phyloP scores from a whole-genome alignment of 2,113 vertebrate species.

The Bos javanicus region DNA sequence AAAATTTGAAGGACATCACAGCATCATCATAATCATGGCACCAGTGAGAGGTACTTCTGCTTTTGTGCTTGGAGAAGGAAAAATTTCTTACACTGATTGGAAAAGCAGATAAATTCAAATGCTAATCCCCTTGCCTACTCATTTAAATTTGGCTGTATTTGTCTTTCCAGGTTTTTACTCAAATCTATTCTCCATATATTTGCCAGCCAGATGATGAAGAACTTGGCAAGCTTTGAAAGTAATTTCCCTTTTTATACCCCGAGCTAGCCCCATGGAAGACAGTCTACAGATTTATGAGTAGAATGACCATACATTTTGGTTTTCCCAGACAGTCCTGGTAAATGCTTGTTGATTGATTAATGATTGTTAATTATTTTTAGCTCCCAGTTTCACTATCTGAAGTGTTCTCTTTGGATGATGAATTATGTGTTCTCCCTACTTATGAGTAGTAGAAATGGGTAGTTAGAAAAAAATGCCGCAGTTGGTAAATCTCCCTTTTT shows the following conservation, averaged over 20 bases:
- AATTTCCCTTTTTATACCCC: slow-evolving; percentile 12
- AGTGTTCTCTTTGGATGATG: neutral
- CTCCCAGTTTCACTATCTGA: neutral
- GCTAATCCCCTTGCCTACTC: neutral
- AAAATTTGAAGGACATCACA: slow-evolving; percentile 1
- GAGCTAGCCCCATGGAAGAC: neutral
- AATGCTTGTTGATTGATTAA: neutral
- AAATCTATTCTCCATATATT: slow-evolving; percentile 21
- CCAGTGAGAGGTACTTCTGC: neutral
- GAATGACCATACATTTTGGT: neutral
- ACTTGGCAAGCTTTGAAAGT: slow-evolving; percentile 6
- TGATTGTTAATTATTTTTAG: slow-evolving; percentile 17
- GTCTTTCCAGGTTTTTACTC: slow-evolving; percentile 35
- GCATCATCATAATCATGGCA: neutral
- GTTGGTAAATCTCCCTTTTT: neutral
- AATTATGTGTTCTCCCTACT: neutral
- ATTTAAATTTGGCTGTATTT: slow-evolving; percentile 44
- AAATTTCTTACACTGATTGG: slow-evolving; percentile 10
- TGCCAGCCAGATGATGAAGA: slow-evolving; percentile 20
- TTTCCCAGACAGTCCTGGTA: neutral
- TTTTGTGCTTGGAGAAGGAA: neutral
- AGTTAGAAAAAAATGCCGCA: neutral
- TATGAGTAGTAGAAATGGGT: neutral
- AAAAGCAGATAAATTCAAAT: slow-evolving; percentile 15
- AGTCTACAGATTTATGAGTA: slow-evolving; percentile 9